Base-by-base conservation (phyloP, 1,140 invertebrate genomes). In the Ostrea denselamellosa region DNA sequence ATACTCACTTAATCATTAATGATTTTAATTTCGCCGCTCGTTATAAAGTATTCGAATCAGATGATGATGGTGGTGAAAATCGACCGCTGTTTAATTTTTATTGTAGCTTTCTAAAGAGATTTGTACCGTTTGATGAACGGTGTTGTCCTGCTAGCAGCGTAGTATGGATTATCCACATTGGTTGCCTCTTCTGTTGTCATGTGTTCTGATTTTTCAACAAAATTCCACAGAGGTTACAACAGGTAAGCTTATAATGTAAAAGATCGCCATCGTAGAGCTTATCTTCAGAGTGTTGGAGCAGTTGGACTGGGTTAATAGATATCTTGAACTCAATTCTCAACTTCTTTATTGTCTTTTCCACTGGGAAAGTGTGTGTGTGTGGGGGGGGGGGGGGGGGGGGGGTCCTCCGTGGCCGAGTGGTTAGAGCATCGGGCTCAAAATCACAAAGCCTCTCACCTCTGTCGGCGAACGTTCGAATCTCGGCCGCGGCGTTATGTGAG, bases 1-100 rank as follows among this genome's bases (percentile, higher is more conserved):
- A 71, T 71, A 34, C 22, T 8, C 28, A 25, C 28, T 71, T 71
- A 71, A 71, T 71, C 68, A 71, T 71, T 71, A 71, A 71, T 71
- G 68, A 71, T 25, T 12, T 8, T 25, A 71, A 12, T 28, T 28
- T 8, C 8, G 22, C 8, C 8, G 12, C 68, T 71, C 68, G 25
- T 71, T 71, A 71, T 22, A 8, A 34, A 12, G 28, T 4, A 71
- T 22, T 71, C 68, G 25, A 34, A 12, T 71, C 68, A 9, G 14
- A 14, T 10, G 12, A 25, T 71, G 22, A 2, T 10, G 8, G 28
- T 25, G 68, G 14, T 17, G 56, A 71, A 71, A 71, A 71, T 71
- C 68, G 28, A 71, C 25, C 3, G 12, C 22, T 10, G 8, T 71
- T 71, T 71, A 28, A 71, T 28, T 71, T 71, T 71, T 71, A 71